Conservation (phyloP, 1,140 invertebrate genomes). For the Cryptotermes secundus region DNA sequence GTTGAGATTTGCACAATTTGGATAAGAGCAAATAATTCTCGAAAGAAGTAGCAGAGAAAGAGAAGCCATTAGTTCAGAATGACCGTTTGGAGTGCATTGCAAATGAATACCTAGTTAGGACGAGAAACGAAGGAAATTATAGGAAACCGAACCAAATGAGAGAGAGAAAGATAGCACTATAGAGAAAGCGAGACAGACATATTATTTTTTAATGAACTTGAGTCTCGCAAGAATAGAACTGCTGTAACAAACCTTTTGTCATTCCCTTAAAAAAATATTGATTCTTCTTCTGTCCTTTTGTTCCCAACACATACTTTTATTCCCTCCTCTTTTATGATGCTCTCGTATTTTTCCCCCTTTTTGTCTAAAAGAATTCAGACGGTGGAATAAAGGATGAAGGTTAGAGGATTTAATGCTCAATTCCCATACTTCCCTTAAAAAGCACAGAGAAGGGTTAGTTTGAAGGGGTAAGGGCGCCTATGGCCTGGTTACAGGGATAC, state of each 20-base stretch:
- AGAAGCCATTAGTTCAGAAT: background rate
- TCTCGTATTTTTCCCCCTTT: background rate
- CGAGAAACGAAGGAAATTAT: background rate
- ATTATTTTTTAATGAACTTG: background rate
- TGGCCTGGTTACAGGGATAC: background rate
- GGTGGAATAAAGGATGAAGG: background rate
- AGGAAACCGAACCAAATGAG: background rate
- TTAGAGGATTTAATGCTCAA: background rate
- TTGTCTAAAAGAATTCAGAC: background rate
- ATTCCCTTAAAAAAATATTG: background rate
- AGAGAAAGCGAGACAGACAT: background rate
- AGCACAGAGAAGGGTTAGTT: background rate
- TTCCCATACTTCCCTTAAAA: background rate
- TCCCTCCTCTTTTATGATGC: background rate
- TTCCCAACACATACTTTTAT: background rate
- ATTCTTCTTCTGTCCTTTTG: background rate
- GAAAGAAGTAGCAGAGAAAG: background rate
- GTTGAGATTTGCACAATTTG: background rate
- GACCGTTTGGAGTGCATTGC: background rate
- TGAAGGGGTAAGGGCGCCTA: background rate
- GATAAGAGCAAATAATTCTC: background rate
- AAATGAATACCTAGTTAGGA: slow-evolving; percentile 11
- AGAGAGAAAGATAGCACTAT: background rate
- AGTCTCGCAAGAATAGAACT: background rate
- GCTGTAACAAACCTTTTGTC: background rate